Conservation (phyloP, 2,113 vertebrate species). For the Sinocyclocheilus grahami region DNA sequence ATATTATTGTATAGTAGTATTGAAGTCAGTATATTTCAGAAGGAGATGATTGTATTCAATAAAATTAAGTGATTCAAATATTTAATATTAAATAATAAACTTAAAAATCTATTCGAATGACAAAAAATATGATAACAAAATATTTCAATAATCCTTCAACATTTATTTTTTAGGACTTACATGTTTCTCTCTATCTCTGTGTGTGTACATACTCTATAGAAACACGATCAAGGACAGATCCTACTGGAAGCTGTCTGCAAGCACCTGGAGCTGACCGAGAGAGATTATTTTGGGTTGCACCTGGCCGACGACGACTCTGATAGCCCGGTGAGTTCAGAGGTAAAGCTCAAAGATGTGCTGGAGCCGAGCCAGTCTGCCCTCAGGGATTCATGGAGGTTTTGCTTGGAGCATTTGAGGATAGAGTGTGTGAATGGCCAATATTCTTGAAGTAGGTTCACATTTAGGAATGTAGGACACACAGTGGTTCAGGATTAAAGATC, state of each 20-base stretch:
- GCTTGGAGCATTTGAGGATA: background rate
- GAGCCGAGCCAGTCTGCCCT: background rate
- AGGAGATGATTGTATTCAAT: background rate
- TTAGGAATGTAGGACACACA: background rate
- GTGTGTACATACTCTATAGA: constrained; percentile 69
- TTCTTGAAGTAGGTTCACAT: background rate
- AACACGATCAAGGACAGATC: constrained; percentile 93
- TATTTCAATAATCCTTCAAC: background rate
- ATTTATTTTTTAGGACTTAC: background rate
- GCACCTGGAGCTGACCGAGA: constrained; percentile 97
- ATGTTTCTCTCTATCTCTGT: background rate
- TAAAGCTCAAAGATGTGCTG: constrained; percentile 5
- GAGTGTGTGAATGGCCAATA: background rate
- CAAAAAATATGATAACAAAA: background rate
- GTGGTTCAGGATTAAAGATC: background rate
- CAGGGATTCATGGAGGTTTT: background rate
- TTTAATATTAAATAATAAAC: background rate
- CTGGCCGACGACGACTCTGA: constrained; percentile 92
- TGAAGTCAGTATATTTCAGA: background rate
- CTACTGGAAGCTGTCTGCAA: constrained; percentile 93
- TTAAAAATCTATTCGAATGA: background rate
- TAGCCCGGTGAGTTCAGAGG: constrained; percentile 84
- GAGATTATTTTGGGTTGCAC: constrained; percentile 98
- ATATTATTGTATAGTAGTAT: background rate
- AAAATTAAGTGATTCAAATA: background rate